Evolutionary conservation across 2,797 vertebrate species (phyloP), one percentile per base, ranked within the genome.

Genomic region (Anisognathus igniventris): DNA sequence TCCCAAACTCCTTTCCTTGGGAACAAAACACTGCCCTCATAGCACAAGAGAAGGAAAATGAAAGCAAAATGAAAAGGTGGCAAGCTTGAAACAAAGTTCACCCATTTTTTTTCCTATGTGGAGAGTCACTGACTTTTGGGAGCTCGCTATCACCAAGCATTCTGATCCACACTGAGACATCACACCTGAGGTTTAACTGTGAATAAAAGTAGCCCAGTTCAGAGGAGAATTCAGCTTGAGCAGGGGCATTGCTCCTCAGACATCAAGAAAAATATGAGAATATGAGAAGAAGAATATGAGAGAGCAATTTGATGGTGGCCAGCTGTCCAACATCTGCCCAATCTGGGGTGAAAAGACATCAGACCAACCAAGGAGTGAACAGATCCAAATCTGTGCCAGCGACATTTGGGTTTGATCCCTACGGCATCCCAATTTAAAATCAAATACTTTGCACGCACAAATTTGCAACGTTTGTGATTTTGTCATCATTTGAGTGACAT

Each of bases 101-200:
- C 0, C 0, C 3, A 0, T 10, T 54, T 58, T 44, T 50, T 50
- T 18, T 15, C 1, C 12, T n/a, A 1, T 22, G 13, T 67, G 18
- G 19, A 67, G 20, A 64, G 28, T n/a, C 30, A n/a, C 4, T 45
- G 30, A 56, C 30, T 66, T 78, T 72, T 65, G 67, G 51, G 33
- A 66, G 24, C 7, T 35, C 35, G 2, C 1, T 65, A 11, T 47
- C 28, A 62, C 22, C 51, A 78, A 58, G 7, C 14, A 42, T 60
- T 86, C 60, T 66, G 51, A 35, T 25, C 62, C 70, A 58, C 86
- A 58, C 14, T 37, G 70, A 47, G 11, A 27, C 20, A 30, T 48
- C 20, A 25, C 27, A 65, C 28, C 12, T 54, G 13, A 82, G 3
- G 7, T 48, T 12, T 30, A 67, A 20, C 28, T 0, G 1, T 4